Evolutionary conservation across 2,888 invertebrate species (phyloP), one percentile per base, ranked within the genome.

Genomic region (Noctua janthina): DNA sequence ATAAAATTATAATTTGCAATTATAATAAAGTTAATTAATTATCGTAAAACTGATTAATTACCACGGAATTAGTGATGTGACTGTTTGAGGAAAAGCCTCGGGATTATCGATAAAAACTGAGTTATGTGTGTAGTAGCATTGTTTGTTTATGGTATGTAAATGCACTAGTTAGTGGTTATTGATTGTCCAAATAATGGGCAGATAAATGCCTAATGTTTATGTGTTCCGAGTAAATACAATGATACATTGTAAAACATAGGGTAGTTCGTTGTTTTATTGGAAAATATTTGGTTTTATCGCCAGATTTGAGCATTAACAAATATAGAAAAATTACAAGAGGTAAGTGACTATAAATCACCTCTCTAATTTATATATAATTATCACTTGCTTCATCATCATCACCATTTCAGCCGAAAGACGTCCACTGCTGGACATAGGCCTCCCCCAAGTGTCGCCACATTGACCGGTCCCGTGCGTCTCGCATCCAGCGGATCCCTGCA

Each of bases 11-110:
- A 3, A 23, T 56, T 10, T 56, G 54, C 23, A 49, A 59, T 39
- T 20, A 51, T 17, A 51, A 17, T 51, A 15, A 1, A 49, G n/a
- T 49, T 49, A 75, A 59, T 59, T 23, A 77, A 29, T 62, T 2
- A 17, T 64, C n/a, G 13, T 17, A 64, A 23, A 78, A 64, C 35
- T 11, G 35, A 13, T 78, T 54, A 51, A 43, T 51, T 78, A 78
- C 13, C 29, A 77, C 17, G 17, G 6, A 13, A 54, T n/a, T 56
- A 67, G 46, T 56, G 46, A 49, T 8, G 29, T 10, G 23, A 5
- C 39, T 13, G 0, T 29, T 78, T 35, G 20, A 1, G 0, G 13
- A 49, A 80, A 69, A 49, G 3, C 35, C 8, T 20, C n/a, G n/a
- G 54, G 35, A 49, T 56, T 78, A 23, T 43, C 51, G 23, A 66